Conservation (phyloP, 2,888 invertebrate species). For the Choristoneura rosaceana region DNA sequence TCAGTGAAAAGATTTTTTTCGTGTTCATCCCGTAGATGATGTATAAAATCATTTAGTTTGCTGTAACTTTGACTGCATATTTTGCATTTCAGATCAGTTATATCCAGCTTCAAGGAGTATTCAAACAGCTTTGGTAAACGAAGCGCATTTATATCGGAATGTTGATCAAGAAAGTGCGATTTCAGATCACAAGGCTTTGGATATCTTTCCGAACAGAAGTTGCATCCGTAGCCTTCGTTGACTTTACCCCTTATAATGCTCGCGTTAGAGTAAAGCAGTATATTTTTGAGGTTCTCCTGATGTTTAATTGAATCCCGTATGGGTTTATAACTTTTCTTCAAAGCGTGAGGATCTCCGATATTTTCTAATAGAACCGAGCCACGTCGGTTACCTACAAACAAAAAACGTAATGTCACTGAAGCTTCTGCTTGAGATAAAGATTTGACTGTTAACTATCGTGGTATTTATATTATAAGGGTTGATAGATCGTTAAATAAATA, state of each 20-base stretch:
- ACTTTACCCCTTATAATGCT: constrained; percentile 51
- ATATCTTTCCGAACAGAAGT: constrained; percentile 54
- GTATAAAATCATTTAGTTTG: constrained; percentile 43
- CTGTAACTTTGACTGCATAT: constrained; percentile 47
- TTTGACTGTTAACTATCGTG: background rate
- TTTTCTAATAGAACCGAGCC: constrained; percentile 20
- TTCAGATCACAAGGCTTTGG: constrained; percentile 52
- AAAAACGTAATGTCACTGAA: constrained; percentile 30
- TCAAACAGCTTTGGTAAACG: constrained; percentile 45
- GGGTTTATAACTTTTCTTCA: constrained; percentile 38
- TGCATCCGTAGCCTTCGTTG: constrained; percentile 50
- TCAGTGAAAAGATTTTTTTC: constrained; percentile 40
- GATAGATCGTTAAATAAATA: background rate
- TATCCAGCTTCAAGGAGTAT: constrained; percentile 56
- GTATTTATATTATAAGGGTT: background rate
- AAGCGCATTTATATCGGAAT: constrained; percentile 46
- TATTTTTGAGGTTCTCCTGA: constrained; percentile 45
- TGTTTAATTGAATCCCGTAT: constrained; percentile 44
- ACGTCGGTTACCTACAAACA: constrained; percentile 37
- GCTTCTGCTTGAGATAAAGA: background rate
- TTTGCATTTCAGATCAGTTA: constrained; percentile 61
- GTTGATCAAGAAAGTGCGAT: constrained; percentile 51
- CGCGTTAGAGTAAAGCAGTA: constrained; percentile 54
- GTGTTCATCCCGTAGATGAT: constrained; percentile 48
- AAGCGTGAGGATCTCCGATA: constrained; percentile 42